These are phyloP conservation scores for Poecilobothrus nobilitatus DNA, from an alignment of 2,888 invertebrate species.

Conservation along the genomic window DNA sequence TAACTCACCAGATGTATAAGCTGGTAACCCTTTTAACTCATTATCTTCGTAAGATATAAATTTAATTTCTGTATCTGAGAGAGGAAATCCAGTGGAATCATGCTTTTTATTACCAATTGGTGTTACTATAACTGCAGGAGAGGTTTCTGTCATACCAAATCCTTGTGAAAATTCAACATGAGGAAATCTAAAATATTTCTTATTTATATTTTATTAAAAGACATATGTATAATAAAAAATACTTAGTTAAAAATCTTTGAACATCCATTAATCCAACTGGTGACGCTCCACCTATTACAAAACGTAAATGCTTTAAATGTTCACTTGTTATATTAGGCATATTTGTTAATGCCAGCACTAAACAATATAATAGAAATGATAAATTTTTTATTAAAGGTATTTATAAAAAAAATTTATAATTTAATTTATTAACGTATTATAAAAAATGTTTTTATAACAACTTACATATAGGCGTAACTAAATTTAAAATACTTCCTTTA, in stretches of 20 bases:
- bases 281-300: slow-evolving; percentile 25
- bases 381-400: no score
- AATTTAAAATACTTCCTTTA: slow-evolving; percentile 55
- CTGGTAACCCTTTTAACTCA: slow-evolving; percentile 45
- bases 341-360: not conserved
- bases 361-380: not conserved
- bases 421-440: no score
- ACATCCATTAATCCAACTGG: slow-evolving; percentile 24
- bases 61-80: slow-evolving; percentile 57
- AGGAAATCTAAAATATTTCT: not conserved
- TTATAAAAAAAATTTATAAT: not conserved
- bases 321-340: not conserved
- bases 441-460: no score
- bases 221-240: not conserved
- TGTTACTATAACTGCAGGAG: slow-evolving; percentile 50
- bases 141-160: slow-evolving; percentile 66
- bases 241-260: slow-evolving; percentile 22
- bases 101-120: slow-evolving; percentile 31
- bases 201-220: not conserved
- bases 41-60: slow-evolving; percentile 47
- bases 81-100: slow-evolving; percentile 48
- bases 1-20: slow-evolving; percentile 61
- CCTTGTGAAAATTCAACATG: slow-evolving; percentile 45
- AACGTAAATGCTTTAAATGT: slow-evolving; percentile 17
- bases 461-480: slow-evolving; percentile 74